Percentiles rank a stretch among this genome's conserved stretches.
phyloP scores from a whole-genome alignment of 2,797 vertebrate species.

The Onychomys arenicola region DNA sequence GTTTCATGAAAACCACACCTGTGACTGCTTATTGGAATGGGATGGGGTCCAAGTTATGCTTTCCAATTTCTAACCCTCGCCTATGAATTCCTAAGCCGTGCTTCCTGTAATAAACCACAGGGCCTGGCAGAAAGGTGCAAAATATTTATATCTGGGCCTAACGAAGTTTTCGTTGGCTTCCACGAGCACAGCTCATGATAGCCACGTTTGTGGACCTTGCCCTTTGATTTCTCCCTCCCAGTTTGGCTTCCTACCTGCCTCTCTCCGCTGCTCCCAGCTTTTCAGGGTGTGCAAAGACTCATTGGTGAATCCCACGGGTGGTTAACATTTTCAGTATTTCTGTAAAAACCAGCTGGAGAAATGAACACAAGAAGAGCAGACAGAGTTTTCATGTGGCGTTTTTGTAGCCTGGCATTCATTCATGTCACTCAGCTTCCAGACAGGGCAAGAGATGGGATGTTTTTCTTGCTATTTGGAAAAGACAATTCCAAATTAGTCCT shows the following conservation, averaged over 20 bases:
- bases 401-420: background rate
- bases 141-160: conserved; percentile 78
- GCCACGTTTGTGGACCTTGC: conserved; percentile 22
- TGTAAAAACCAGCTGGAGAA: background rate
- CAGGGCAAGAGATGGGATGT: background rate
- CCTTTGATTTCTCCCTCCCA: conserved; percentile 39
- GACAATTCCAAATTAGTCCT: background rate
- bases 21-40: conserved; percentile 79
- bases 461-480: background rate
- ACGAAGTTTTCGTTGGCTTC: conserved; percentile 71
- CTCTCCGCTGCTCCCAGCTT: background rate
- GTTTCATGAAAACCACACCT: conserved; percentile 79
- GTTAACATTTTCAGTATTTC: background rate
- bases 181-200: background rate
- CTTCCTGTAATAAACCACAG: conserved; percentile 73
- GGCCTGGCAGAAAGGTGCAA: conserved; percentile 81
- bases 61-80: conserved; percentile 80
- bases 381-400: background rate
- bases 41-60: conserved; percentile 76
- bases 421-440: background rate
- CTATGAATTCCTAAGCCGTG: conserved; percentile 70
- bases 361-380: background rate
- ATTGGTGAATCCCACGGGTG: background rate
- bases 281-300: background rate
- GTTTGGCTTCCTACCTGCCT: conserved; percentile 6